Evolutionary conservation across 2,113 vertebrate genomes (phyloP).

Genomic region (Candoia aspera): DNA sequence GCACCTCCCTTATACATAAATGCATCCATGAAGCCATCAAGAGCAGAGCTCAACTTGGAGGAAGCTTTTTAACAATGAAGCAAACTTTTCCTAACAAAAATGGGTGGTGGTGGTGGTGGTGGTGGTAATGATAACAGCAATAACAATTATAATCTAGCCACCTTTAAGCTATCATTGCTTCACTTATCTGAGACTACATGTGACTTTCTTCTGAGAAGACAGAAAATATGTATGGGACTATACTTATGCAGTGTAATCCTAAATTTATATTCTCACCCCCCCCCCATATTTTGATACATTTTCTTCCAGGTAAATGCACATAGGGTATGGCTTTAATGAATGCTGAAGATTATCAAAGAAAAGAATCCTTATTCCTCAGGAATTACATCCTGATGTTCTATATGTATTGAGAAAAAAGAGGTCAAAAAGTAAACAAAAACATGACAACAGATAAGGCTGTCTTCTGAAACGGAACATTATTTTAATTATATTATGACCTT

Average conservation of each 20-base stretch:
- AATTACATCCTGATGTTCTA: not conserved
- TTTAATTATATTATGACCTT: not conserved
- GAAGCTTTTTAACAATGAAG: not conserved
- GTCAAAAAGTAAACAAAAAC: constrained; percentile 6
- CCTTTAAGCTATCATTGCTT: not conserved
- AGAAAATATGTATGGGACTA: not conserved
- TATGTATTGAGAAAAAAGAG: not conserved
- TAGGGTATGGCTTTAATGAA: not conserved
- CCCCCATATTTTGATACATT: not conserved
- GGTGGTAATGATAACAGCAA: not conserved
- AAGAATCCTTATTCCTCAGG: not conserved
- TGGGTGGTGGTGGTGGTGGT: not conserved
- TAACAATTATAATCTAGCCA: not conserved
- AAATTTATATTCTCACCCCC: not conserved
- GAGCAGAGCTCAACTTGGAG: not conserved
- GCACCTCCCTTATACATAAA: not conserved
- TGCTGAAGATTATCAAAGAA: not conserved
- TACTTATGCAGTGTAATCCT: not conserved
- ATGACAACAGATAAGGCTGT: not conserved
- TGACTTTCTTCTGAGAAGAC: not conserved
- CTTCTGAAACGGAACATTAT: not conserved
- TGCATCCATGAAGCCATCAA: not conserved
- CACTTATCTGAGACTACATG: not conserved
- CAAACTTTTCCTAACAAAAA: not conserved
- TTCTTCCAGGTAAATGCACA: not conserved